These are phyloP conservation scores for Chaenogobius annularis DNA, from an alignment of 2,113 vertebrate genomes.

Conservation along the genomic window DNA sequence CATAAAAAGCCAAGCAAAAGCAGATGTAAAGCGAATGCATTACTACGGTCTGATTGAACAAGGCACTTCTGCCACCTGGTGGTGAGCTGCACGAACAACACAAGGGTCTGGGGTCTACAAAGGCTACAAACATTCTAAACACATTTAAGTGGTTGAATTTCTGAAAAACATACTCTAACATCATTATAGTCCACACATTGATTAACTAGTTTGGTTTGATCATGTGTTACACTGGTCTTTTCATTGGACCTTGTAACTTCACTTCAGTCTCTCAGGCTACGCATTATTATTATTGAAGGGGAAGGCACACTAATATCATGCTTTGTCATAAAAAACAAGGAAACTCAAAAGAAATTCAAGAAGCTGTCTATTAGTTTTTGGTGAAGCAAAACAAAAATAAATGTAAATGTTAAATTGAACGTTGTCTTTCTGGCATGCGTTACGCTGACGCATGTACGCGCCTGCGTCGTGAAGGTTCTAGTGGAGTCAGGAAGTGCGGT, in stretches of 20 bases:
- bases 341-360: neutral
- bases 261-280: too few relatives aligned
- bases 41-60: neutral
- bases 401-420: too few relatives aligned
- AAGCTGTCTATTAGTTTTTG: neutral
- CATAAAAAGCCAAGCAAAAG: neutral
- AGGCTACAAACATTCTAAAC: neutral
- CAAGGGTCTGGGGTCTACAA: neutral
- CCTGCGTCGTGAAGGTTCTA: neutral
- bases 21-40: neutral
- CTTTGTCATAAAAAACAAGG: too few relatives aligned
- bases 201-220: neutral
- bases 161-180: neutral
- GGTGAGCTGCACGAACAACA: slow-evolving; percentile 4
- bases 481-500: slow-evolving; percentile 66
- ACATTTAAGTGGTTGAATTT: neutral
- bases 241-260: too few relatives aligned
- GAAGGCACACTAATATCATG: neutral
- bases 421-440: neutral
- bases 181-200: neutral
- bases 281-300: neutral
- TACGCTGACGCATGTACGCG: neutral
- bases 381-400: too few relatives aligned
- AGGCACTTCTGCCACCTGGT: slow-evolving; percentile 35
- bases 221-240: neutral